phyloP scores from a whole-genome alignment of 2,888 invertebrate species.

The Lepetodrilus schrolli region DNA sequence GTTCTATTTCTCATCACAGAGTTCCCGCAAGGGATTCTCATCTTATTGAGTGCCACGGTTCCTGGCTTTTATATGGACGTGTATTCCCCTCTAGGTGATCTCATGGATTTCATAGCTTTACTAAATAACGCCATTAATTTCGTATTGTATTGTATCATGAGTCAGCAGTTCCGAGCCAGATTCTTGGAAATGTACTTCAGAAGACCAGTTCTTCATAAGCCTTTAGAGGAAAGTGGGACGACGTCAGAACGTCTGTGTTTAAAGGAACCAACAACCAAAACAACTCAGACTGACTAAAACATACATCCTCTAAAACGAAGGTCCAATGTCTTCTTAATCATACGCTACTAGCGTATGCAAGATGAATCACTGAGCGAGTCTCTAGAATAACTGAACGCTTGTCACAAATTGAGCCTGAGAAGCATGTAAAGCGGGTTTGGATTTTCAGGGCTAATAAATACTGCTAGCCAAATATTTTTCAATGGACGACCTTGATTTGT shows the following conservation, averaged over 20 bases:
- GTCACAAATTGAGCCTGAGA: no score
- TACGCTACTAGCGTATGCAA: not conserved
- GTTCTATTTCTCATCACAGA: conserved; percentile 91
- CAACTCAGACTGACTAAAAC: conserved; percentile 33
- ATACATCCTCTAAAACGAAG: no score
- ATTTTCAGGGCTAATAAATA: no score
- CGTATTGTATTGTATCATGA: conserved; percentile 94
- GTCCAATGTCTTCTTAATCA: no score
- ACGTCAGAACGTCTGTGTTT: conserved; percentile 35
- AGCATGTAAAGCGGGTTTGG: no score
- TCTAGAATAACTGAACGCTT: no score
- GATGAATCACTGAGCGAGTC: no score
- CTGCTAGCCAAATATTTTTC: no score
- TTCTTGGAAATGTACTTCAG: conserved; percentile 64
- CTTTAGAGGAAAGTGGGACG: conserved; percentile 31
- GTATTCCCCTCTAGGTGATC: conserved; percentile 81
- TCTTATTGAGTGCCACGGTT: conserved; percentile 84
- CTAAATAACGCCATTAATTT: conserved; percentile 94
- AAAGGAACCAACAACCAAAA: conserved; percentile 32
- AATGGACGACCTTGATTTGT: no score
- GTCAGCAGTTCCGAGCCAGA: conserved; percentile 83
- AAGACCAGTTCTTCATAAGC: conserved; percentile 31
- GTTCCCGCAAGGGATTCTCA: conserved; percentile 86
- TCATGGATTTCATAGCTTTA: conserved; percentile 92
- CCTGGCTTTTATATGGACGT: conserved; percentile 80